Conservation (phyloP, 2,797 vertebrate genomes). For the Microctenopoma steveboyesi region DNA sequence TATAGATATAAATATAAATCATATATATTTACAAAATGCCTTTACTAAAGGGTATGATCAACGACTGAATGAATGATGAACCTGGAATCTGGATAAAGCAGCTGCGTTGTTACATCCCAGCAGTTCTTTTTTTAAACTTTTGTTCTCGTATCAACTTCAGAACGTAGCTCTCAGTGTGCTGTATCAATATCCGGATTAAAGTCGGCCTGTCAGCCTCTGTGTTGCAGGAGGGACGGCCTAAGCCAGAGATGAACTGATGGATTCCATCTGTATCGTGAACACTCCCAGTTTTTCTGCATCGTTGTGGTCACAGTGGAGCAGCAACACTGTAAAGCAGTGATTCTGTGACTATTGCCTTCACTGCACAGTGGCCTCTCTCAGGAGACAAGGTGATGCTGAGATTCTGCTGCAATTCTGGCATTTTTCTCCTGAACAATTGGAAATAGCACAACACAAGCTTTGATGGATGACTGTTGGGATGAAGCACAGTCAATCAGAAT, state of each 20-base stretch:
- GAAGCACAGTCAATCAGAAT: constrained; percentile 62
- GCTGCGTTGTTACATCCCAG: constrained; percentile 32
- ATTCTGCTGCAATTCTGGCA: constrained; percentile 73
- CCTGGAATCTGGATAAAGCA: constrained; percentile 2
- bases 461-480: constrained; percentile 78
- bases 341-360: constrained; percentile 48
- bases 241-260: constrained; percentile 12
- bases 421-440: constrained; percentile 78
- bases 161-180: constrained; percentile 19
- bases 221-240: constrained; percentile 4
- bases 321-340: constrained; percentile 48
- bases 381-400: constrained; percentile 76
- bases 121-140: constrained; percentile 11
- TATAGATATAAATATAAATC: too few relatives aligned
- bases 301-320: constrained; percentile 30
- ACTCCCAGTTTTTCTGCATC: not conserved
- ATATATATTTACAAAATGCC: too few relatives aligned
- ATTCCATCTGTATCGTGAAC: constrained; percentile 18
- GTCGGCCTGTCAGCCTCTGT: constrained; percentile 29
- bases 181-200: constrained; percentile 30
- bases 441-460: constrained; percentile 66
- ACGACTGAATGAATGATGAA: not conserved
- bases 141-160: constrained; percentile 22
- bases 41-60: too few relatives aligned
- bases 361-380: constrained; percentile 59